phyloP scores from a whole-genome alignment of 2,113 vertebrate species.

The Psilopogon haemacephalus region DNA sequence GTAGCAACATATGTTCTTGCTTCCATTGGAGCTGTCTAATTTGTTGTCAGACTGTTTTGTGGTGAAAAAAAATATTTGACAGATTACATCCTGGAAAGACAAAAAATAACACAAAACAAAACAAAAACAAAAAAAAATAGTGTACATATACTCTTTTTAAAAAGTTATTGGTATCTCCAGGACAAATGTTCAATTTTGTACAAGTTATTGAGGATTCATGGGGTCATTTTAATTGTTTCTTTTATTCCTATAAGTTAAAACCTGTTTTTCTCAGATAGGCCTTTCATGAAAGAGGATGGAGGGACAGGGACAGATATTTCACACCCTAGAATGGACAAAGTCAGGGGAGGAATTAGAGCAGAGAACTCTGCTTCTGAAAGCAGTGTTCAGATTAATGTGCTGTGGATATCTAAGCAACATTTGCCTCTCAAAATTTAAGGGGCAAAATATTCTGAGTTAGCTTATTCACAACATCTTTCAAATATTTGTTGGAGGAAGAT shows the following conservation, averaged over 20 bases:
- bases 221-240: fast-evolving
- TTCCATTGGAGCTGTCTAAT: background rate
- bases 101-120: background rate
- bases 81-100: background rate
- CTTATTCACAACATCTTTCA: background rate
- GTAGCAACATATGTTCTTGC: background rate
- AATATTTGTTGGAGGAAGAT: background rate
- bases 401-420: background rate
- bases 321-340: background rate
- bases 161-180: background rate
- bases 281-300: background rate
- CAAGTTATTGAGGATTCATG: fast-evolving
- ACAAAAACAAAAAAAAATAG: too few relatives aligned
- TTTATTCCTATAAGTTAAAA: background rate
- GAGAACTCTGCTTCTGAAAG: background rate
- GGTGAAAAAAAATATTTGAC: background rate
- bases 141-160: background rate
- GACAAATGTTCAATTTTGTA: background rate
- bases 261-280: fast-evolving
- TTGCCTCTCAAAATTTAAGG: background rate
- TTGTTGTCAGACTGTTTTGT: background rate
- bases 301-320: background rate
- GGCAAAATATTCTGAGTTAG: background rate
- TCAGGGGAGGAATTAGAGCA: background rate
- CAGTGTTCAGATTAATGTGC: background rate